phyloP scores from a whole-genome alignment of 2,113 vertebrate species.

The Pseudorasbora parva region DNA sequence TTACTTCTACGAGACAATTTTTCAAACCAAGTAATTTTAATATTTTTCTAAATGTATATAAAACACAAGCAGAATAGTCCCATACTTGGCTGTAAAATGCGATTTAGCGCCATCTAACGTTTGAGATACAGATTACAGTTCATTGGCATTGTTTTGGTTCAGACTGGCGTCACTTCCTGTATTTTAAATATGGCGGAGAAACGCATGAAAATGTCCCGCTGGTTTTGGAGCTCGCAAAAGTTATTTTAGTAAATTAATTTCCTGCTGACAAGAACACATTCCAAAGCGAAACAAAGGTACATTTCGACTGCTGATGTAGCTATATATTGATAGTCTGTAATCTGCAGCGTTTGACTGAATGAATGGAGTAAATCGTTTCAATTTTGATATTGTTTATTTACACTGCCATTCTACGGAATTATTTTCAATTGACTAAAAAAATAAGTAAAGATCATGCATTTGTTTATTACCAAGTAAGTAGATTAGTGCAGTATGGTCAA shows the following conservation, averaged over 20 bases:
- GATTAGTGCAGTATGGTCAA: not conserved
- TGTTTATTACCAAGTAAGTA: not conserved
- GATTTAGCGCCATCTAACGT: slow-evolving; percentile 27
- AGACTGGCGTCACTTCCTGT: slow-evolving; percentile 38
- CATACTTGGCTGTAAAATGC: too few species aligned
- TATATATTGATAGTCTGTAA: not conserved
- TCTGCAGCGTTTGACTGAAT: not conserved
- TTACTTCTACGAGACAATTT: too few species aligned
- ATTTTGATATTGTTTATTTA: not conserved
- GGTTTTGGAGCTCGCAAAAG: slow-evolving; percentile 23
- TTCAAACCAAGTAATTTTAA: too few species aligned
- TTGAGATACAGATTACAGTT: not conserved
- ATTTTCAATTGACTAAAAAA: not conserved
- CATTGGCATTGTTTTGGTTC: slow-evolving; percentile 7
- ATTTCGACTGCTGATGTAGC: not conserved
- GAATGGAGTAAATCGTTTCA: not conserved
- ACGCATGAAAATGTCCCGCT: not conserved
- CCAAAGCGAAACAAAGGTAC: not conserved
- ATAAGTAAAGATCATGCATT: not conserved
- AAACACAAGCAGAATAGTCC: too few species aligned
- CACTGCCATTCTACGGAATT: not conserved
- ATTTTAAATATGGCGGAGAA: slow-evolving; percentile 57
- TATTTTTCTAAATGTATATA: too few species aligned
- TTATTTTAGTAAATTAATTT: not conserved
- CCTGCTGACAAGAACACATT: not conserved